Conservation (phyloP, 2,113 vertebrate species). For the Guaruba guarouba region DNA sequence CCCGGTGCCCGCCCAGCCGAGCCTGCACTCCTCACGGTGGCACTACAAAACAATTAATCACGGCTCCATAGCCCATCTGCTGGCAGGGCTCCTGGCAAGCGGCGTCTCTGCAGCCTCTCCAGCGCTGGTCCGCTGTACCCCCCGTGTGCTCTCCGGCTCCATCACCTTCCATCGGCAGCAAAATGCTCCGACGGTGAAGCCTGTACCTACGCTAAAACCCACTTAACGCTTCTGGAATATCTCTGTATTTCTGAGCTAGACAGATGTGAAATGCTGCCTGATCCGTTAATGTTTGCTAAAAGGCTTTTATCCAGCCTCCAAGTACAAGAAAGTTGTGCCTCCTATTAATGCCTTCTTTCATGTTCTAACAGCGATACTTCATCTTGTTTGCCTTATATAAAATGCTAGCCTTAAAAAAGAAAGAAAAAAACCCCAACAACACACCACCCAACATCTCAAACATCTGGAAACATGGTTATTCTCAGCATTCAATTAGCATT, state of each 20-base stretch:
- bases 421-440: rapidly evolving
- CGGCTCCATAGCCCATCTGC: neutral
- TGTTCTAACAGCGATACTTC: neutral
- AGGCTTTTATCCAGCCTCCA: neutral
- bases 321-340: neutral
- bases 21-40: constrained; percentile 37
- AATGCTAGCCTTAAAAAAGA: neutral
- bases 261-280: neutral
- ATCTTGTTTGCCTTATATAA: neutral
- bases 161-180: rapidly evolving
- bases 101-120: rapidly evolving
- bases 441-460: neutral
- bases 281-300: neutral
- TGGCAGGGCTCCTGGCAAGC: neutral
- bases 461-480: neutral
- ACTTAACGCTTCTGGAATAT: rapidly evolving
- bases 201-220: neutral
- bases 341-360: neutral
- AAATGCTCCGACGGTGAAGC: rapidly evolving
- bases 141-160: rapidly evolving
- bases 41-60: constrained; percentile 54
- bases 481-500: neutral
- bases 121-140: rapidly evolving
- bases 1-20: neutral
- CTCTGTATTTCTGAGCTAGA: neutral